Conservation (phyloP, 2,113 vertebrate genomes). For the Sarotherodon lohbergeri region DNA sequence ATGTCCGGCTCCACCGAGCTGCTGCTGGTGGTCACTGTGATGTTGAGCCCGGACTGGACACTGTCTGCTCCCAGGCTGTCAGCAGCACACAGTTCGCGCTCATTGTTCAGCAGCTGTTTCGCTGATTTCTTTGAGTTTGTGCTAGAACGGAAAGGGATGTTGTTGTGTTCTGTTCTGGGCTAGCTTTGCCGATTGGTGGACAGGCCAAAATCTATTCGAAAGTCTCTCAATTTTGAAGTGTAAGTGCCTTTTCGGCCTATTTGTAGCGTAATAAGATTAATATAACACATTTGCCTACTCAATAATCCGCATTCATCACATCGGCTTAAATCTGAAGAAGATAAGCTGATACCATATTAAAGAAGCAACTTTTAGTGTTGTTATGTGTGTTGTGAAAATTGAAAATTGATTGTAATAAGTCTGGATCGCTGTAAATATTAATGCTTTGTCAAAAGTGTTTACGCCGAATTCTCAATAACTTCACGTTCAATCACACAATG, state of each 20-base stretch:
- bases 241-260: neutral
- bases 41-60: neutral
- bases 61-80: neutral
- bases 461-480: neutral
- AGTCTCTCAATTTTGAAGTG: neutral
- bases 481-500: neutral
- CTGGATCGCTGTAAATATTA: neutral
- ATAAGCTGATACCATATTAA: neutral
- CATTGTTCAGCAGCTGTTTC: neutral
- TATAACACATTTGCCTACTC: accelerated
- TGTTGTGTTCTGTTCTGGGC: neutral
- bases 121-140: neutral
- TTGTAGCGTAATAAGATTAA: accelerated
- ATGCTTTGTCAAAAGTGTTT: neutral
- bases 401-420: neutral
- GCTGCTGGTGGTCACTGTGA: constrained; percentile 24
- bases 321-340: neutral
- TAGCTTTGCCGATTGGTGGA: neutral
- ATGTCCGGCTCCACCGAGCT: constrained; percentile 18
- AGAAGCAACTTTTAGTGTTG: neutral
- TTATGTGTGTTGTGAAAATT: neutral
- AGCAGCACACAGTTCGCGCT: neutral
- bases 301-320: neutral
- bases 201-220: neutral
- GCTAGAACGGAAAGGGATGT: no score